phyloP scores from a whole-genome alignment of 2,797 vertebrate genomes.

The Gymnodraco acuticeps region DNA sequence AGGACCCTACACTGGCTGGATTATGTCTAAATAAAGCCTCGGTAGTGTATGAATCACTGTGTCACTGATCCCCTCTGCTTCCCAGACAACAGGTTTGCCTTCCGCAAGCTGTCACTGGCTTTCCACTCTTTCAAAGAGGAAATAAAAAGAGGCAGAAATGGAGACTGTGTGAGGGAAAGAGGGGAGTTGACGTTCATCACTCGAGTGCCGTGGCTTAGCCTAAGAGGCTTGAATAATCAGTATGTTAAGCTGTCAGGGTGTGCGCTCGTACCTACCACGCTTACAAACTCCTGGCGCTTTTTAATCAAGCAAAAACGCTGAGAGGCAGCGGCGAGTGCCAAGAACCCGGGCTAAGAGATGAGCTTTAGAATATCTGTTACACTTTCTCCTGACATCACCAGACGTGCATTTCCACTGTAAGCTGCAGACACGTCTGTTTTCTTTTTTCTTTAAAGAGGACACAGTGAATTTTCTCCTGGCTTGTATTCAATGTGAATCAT shows the following conservation, averaged over 20 bases:
- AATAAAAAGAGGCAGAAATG: slow-evolving; percentile 62
- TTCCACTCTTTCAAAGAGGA: slow-evolving; percentile 71
- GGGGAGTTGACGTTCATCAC: slow-evolving; percentile 82
- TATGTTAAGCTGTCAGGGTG: slow-evolving; percentile 84
- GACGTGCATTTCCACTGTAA: slow-evolving; percentile 57
- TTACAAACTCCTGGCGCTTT: slow-evolving; percentile 82
- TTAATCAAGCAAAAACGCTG: slow-evolving; percentile 83
- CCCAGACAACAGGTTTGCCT: slow-evolving; percentile 79
- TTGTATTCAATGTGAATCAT: slow-evolving; percentile 47
- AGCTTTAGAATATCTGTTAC: slow-evolving; percentile 79
- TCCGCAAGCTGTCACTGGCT: slow-evolving; percentile 71
- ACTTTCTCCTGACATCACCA: slow-evolving; percentile 77
- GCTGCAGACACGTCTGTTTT: slow-evolving; percentile 49
- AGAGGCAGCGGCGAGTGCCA: slow-evolving; percentile 74
- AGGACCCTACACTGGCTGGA: slow-evolving; percentile 72
- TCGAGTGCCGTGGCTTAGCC: slow-evolving; percentile 82
- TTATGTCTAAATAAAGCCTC: slow-evolving; percentile 86
- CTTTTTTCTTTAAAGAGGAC: slow-evolving; percentile 37
- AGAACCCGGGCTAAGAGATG: slow-evolving; percentile 69
- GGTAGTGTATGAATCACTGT: slow-evolving; percentile 78
- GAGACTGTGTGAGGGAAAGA: slow-evolving; percentile 60
- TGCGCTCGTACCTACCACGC: slow-evolving; percentile 80
- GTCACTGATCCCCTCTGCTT: slow-evolving; percentile 80
- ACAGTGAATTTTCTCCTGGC: slow-evolving; percentile 27
- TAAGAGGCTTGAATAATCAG: slow-evolving; percentile 90